A percentile compares a stretch with the other conserved stretches of the same genome.
Evolutionary conservation across 2,888 invertebrate genomes (phyloP).

Genomic region (Drosophila anomelani): DNA sequence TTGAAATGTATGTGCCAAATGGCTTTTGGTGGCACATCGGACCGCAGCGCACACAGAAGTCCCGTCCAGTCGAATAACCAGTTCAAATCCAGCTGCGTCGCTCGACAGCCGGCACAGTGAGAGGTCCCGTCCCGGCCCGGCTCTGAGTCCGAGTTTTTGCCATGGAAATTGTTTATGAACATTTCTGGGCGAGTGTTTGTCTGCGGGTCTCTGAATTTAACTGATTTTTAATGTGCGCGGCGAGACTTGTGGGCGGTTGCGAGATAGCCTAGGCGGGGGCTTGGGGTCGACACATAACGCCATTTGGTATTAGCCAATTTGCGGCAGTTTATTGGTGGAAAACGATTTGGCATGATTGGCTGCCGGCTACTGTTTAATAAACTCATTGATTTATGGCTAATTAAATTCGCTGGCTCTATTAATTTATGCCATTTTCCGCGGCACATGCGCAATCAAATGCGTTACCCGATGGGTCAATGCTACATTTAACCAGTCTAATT

Average conservation of each 20-base stretch:
- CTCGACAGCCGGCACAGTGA: constrained; percentile 53
- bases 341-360: constrained; percentile 71
- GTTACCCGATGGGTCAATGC: constrained; percentile 72
- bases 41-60: constrained; percentile 39
- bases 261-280: constrained; percentile 33
- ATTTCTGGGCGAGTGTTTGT: constrained; percentile 46
- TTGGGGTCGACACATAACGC: constrained; percentile 64
- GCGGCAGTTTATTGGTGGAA: constrained; percentile 75
- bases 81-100: constrained; percentile 50
- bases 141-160: constrained; percentile 25
- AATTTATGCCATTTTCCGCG: constrained; percentile 72
- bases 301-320: constrained; percentile 75
- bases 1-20: constrained; percentile 77
- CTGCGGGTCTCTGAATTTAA: constrained; percentile 70
- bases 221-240: constrained; percentile 73
- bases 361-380: constrained; percentile 77
- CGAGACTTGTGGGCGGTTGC: constrained; percentile 57
- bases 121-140: constrained; percentile 35
- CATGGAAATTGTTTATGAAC: constrained; percentile 75
- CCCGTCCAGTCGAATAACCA: constrained; percentile 24
- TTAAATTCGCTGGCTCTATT: constrained; percentile 75
- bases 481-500: constrained; percentile 38
- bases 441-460: constrained; percentile 59
- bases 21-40: constrained; percentile 52
- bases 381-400: constrained; percentile 79